Evolutionary conservation across 2,113 vertebrate genomes (phyloP).

Genomic region (Oryzias javanicus): DNA sequence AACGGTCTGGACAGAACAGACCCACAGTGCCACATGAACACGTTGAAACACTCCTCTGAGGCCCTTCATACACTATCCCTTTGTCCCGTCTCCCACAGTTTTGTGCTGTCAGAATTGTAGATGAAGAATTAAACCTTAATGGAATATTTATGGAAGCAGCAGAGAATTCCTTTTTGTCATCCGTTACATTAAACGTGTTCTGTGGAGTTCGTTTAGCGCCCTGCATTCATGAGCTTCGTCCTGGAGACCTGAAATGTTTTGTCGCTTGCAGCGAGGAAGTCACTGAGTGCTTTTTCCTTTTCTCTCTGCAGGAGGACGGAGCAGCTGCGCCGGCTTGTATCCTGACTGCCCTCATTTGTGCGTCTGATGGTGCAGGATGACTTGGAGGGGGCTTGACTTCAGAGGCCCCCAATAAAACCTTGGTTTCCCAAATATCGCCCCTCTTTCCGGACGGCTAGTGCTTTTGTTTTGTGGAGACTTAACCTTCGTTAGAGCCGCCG

Average conservation of each 20-base stretch:
- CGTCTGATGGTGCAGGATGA: slow-evolving; percentile 48
- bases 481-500: neutral
- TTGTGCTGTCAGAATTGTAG: too few relatives aligned
- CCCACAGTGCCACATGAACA: too few relatives aligned
- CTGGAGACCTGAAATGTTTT: slow-evolving; percentile 19
- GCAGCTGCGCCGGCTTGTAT: slow-evolving; percentile 28
- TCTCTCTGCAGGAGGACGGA: slow-evolving; percentile 52
- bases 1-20: too few relatives aligned
- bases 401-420: slow-evolving; percentile 53
- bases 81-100: too few relatives aligned
- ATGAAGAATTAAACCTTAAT: too few relatives aligned
- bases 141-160: too few relatives aligned
- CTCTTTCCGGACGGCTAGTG: slow-evolving; percentile 1
- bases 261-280: slow-evolving; percentile 55
- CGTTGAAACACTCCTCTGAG: too few relatives aligned
- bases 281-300: slow-evolving; percentile 44
- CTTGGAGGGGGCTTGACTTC: slow-evolving; percentile 38
- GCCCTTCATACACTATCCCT: too few relatives aligned
- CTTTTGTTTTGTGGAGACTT: slow-evolving; percentile 2
- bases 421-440: slow-evolving; percentile 18
- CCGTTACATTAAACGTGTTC: neutral
- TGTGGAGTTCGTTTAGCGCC: neutral
- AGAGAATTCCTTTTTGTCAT: too few relatives aligned
- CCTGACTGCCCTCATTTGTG: slow-evolving; percentile 40
- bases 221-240: neutral